phyloP scores from a whole-genome alignment of 37 sponge, comb jelly and placozoan genomes.

The Mnemiopsis leidyi region DNA sequence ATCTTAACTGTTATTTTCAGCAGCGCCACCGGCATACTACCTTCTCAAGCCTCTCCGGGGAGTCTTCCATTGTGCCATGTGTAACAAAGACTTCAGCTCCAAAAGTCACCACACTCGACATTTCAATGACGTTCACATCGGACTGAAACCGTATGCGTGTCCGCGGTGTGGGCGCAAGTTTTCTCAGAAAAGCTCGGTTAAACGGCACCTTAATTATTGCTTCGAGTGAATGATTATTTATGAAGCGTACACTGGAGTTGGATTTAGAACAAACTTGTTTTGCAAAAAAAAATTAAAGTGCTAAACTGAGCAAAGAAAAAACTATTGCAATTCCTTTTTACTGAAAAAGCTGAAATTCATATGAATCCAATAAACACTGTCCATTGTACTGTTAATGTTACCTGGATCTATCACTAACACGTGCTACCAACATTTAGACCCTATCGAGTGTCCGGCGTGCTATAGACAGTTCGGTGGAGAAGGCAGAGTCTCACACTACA shows the following conservation, averaged over 20 bases:
- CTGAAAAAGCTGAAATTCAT: too few species aligned
- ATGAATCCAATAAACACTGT: too few species aligned
- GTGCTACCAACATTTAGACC: too few species aligned
- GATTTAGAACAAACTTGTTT: background rate
- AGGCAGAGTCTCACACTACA: background rate
- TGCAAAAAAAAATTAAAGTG: background rate
- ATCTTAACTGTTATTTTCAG: too few species aligned
- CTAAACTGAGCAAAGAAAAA: too few species aligned
- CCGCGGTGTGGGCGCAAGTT: background rate
- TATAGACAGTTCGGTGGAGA: background rate
- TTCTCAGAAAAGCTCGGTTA: background rate
- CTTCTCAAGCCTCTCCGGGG: too few species aligned
- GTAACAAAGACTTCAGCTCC: background rate
- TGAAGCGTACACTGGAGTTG: background rate
- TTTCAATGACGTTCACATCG: conserved; percentile 4
- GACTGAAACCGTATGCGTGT: background rate
- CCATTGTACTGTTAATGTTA: too few species aligned
- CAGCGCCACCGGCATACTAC: too few species aligned
- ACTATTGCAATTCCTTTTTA: too few species aligned
- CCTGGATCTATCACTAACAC: too few species aligned
- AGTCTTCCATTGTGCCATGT: background rate
- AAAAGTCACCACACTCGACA: background rate
- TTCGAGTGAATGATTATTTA: background rate
- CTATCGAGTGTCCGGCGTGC: background rate
- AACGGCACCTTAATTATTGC: background rate